Evolutionary conservation across 2,113 vertebrate genomes (phyloP).

Genomic region (Chaenogobius annularis): DNA sequence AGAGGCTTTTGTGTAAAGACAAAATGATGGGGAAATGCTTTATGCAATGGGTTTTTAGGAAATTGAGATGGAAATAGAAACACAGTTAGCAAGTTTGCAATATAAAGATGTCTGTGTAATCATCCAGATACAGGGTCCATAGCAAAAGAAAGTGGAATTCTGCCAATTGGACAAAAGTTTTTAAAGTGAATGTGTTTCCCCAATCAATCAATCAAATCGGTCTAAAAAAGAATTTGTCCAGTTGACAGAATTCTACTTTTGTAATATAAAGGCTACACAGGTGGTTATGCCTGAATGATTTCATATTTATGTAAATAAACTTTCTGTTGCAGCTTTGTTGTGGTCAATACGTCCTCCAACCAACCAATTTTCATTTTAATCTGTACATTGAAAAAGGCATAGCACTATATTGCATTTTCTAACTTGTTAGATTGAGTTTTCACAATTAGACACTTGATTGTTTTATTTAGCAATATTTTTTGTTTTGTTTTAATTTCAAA

Average conservation of each 20-base stretch:
- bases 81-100: background rate
- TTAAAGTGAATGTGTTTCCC: background rate
- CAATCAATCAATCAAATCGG: too few species aligned
- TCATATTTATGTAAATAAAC: background rate
- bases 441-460: too few species aligned
- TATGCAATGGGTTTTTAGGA: conserved; percentile 4
- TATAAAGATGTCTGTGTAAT: background rate
- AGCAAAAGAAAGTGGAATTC: background rate
- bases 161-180: background rate
- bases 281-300: background rate
- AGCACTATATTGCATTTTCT: background rate
- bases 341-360: background rate
- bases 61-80: conserved; percentile 3
- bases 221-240: too few species aligned
- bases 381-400: background rate
- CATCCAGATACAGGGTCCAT: too few species aligned
- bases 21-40: background rate
- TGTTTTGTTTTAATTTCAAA: too few species aligned
- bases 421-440: too few species aligned
- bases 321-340: background rate
- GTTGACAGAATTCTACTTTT: background rate
- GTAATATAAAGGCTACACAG: background rate
- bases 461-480: too few species aligned
- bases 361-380: background rate
- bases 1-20: conserved; percentile 18